Evolutionary conservation across 1,140 invertebrate genomes (phyloP), one percentile per base, ranked within the genome.

Genomic region (Himalopsyche phryganea): DNA sequence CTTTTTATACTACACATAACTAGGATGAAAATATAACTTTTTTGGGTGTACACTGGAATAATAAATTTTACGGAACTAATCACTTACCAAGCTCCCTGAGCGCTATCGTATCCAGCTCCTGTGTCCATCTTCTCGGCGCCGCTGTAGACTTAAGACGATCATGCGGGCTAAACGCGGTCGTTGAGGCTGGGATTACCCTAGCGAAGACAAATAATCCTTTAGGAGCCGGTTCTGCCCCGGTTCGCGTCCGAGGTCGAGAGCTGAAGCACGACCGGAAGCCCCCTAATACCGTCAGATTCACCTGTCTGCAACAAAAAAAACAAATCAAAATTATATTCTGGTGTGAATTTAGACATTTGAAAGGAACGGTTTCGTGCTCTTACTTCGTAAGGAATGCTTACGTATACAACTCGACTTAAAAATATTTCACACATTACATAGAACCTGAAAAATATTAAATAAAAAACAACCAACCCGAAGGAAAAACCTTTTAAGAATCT

Each of bases 141-240:
- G 53, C 46, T 5, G 46, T 47, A 4, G 61, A 57, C 18, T 49
- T 46, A 11, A 63, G 50, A 2, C 52, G 35, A 7, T 10, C 40
- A 23, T 10, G 33, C 18, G 11, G 35, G 40, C 4, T 19, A 18
- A 28, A n/a, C 70, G 63, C 0, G 73, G 32, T 19, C 20, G 40
- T 20, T 42, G 35, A 14, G 11, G 19, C 18, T 7, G 17, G 50
- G 51, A 69, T 74, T 66, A 75, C 67, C 33, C 72, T 61, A 0
- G 75, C 69, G 57, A 76, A 75, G 13, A 78, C 73, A 41, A 78
- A 69, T 46, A 75, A 66, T 63, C 76, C 74, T 44, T 68, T 71
- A 35, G 73, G 72, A 0, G 71, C 68, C 1, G 72, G 70, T 6
- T 67, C 65, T 70, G 57, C 74, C 70, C 76, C 76, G 71, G 58